These are phyloP conservation scores for Molossus alvarezi DNA, from an alignment of 2,797 vertebrate genomes.

Conservation along the genomic window DNA sequence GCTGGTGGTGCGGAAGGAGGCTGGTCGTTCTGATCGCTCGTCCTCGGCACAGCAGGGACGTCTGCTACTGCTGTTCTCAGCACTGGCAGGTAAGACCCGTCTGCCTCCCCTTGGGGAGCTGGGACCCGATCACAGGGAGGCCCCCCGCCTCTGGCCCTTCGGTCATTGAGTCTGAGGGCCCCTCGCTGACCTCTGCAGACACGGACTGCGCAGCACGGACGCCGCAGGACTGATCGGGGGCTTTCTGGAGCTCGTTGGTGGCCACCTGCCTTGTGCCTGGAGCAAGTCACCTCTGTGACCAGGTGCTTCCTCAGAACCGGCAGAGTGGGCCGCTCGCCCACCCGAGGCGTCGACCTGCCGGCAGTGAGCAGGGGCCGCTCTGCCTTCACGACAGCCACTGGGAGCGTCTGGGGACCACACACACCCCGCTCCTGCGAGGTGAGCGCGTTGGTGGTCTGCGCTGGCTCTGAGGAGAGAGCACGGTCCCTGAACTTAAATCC, in stretches of 20 bases:
- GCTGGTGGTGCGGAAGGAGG: background rate
- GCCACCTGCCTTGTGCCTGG: background rate
- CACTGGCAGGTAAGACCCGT: background rate
- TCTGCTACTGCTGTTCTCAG: background rate
- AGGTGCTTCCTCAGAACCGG: background rate
- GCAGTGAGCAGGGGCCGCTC: background rate
- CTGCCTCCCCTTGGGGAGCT: background rate
- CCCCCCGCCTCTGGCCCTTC: background rate
- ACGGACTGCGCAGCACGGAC: background rate
- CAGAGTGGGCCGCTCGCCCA: background rate
- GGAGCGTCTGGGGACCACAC: conserved; percentile 14
- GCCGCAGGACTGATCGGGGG: background rate
- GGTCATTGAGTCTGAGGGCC: background rate
- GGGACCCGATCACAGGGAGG: background rate
- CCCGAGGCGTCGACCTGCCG: background rate
- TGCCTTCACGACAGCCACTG: background rate
- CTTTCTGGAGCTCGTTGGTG: background rate
- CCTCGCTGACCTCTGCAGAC: background rate
- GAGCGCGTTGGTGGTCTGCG: conserved; percentile 36
- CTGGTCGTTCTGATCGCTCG: no score
- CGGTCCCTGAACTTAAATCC: conserved; percentile 79
- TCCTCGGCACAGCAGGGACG: background rate
- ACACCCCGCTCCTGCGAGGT: background rate
- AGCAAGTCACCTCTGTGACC: background rate
- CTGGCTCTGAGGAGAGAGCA: conserved; percentile 45